A percentile compares a stretch with the other conserved stretches of the same genome.
Conservation (phyloP, 2,113 vertebrate genomes). For the Heterotilapia buettikoferi region DNA sequence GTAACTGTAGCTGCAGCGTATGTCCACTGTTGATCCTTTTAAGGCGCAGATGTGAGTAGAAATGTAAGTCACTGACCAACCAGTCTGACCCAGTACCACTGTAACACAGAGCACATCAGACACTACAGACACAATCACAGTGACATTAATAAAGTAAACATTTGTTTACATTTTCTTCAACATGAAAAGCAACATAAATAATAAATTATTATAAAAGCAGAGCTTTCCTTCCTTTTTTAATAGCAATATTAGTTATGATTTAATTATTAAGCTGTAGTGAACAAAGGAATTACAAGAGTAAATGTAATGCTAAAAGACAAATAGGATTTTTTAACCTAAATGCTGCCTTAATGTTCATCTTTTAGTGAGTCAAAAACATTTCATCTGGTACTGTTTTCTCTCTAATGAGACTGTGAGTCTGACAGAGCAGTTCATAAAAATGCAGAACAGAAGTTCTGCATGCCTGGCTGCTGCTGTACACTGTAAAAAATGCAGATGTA, state of each 20-base stretch:
- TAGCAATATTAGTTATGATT: background rate
- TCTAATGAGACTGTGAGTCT: background rate
- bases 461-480: background rate
- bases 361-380: background rate
- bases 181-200: background rate
- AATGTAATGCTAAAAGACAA: background rate
- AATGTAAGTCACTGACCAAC: background rate
- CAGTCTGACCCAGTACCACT: background rate
- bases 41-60: background rate
- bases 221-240: background rate
- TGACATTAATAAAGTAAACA: accelerated
- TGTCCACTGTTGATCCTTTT: background rate
- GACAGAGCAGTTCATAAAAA: background rate
- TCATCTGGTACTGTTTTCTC: background rate
- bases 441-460: background rate
- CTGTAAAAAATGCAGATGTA: background rate
- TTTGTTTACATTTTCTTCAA: background rate
- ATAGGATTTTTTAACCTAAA: background rate
- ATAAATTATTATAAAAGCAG: background rate
- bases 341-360: too few species aligned
- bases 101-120: background rate
- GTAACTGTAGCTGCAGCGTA: background rate
- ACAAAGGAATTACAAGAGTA: background rate
- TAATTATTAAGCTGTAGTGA: background rate
- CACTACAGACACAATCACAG: background rate